These are phyloP conservation scores for Somateria mollissima DNA, from an alignment of 2,797 vertebrate genomes.

Conservation along the genomic window DNA sequence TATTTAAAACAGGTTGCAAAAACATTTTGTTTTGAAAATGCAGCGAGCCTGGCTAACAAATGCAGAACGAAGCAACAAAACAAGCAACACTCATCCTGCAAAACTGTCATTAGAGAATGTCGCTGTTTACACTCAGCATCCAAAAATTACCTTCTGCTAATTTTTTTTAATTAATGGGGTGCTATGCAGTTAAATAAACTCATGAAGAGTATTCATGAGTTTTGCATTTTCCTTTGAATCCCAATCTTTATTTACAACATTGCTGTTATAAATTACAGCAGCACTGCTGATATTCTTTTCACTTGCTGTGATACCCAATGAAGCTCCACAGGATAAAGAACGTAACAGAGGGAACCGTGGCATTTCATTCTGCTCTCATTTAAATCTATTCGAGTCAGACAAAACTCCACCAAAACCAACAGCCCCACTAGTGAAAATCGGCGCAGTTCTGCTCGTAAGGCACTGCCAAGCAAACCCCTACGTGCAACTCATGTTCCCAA, in stretches of 20 bases:
- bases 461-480: not conserved
- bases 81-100: constrained; percentile 57
- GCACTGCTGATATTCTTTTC: not conserved
- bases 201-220: constrained; percentile 8
- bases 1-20: constrained; percentile 50
- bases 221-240: constrained; percentile 16
- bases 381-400: constrained; percentile 1
- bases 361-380: constrained; percentile 21
- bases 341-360: not conserved
- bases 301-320: constrained; percentile 41
- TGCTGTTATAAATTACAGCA: not conserved
- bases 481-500: not conserved
- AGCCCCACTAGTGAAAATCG: not conserved
- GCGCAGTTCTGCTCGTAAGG: not conserved
- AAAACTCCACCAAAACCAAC: constrained; percentile 9
- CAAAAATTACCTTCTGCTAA: constrained; percentile 58
- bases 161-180: constrained; percentile 67
- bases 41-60: constrained; percentile 28
- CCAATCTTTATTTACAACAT: constrained; percentile 13
- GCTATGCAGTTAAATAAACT: constrained; percentile 53
- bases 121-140: constrained; percentile 35
- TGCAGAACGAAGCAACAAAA: constrained; percentile 45
- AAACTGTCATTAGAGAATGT: constrained; percentile 30
- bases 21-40: constrained; percentile 21
- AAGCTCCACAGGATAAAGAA: constrained; percentile 22